phyloP scores from a whole-genome alignment of 2,113 vertebrate species.

The Tychaedon coryphoeus region DNA sequence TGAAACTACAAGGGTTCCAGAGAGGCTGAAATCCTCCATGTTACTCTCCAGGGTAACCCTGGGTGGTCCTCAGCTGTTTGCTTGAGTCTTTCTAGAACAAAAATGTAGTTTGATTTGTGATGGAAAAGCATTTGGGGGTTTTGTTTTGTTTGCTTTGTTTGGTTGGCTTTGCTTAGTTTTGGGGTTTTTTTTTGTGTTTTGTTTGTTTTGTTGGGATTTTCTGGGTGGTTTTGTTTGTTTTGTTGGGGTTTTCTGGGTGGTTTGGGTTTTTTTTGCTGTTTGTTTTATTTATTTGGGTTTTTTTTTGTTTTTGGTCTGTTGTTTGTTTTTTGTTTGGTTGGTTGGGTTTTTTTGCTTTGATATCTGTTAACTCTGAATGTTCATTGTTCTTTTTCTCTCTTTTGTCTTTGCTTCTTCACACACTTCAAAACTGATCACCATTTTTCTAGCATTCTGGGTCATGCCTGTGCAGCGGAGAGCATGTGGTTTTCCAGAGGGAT shows the following conservation, averaged over 20 bases:
- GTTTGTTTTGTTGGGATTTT: background rate
- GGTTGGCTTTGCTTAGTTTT: background rate
- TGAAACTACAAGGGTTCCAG: background rate
- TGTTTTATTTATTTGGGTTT: background rate
- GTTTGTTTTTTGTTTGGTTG: background rate
- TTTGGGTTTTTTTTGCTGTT: background rate
- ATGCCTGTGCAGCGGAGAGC: fast-evolving
- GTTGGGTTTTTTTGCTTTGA: background rate
- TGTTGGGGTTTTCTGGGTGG: no score
- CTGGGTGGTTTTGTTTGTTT: background rate
- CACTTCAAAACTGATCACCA: background rate
- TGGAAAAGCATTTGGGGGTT: background rate
- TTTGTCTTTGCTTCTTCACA: background rate
- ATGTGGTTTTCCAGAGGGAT: background rate
- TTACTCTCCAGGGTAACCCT: background rate
- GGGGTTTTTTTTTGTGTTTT: background rate
- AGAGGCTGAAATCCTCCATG: background rate
- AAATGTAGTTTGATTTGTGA: background rate
- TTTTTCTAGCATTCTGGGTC: background rate
- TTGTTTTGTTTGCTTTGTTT: background rate
- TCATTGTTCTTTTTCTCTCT: background rate
- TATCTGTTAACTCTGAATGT: background rate
- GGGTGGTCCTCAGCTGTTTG: background rate
- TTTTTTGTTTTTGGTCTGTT: background rate
- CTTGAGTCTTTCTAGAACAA: background rate